Percentiles rank a stretch among this genome's conserved stretches.
Evolutionary conservation across 1,140 invertebrate genomes (phyloP).

Genomic region (Rhopalosiphum maidis): DNA sequence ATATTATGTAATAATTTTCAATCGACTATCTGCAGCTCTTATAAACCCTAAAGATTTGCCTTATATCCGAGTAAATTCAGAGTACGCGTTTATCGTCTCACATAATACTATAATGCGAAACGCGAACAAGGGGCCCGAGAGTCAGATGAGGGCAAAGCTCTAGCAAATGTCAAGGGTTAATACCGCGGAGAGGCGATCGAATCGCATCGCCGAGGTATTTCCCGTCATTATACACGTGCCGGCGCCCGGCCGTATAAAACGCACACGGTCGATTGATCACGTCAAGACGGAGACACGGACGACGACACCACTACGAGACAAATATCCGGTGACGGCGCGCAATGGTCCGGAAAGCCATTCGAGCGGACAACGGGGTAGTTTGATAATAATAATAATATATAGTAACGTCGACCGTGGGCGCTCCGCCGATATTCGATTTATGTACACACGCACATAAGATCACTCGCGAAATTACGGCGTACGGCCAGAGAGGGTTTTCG

Average conservation of each 20-base stretch:
- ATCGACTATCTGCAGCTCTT: not conserved
- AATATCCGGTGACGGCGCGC: conserved; percentile 38
- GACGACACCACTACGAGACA: conserved; percentile 27
- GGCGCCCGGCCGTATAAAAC: not conserved
- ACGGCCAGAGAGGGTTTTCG: not conserved
- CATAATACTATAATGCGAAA: not conserved
- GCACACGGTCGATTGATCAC: conserved; percentile 11
- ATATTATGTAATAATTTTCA: not conserved
- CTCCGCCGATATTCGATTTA: not conserved
- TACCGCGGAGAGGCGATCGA: not conserved
- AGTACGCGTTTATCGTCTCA: not conserved
- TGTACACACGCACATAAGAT: not conserved
- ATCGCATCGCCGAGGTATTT: not conserved
- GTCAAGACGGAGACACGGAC: conserved; percentile 28
- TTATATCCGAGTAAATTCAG: not conserved
- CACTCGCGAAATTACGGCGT: not conserved
- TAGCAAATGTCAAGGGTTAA: not conserved
- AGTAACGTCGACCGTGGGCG: not conserved
- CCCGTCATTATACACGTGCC: not conserved
- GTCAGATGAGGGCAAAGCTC: not conserved
- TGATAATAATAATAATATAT: not conserved
- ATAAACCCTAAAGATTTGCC: not conserved
- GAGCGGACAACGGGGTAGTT: conserved; percentile 20
- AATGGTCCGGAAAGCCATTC: conserved; percentile 38
- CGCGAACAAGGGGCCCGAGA: not conserved